A percentile compares a stretch with the other conserved stretches of the same genome.
Evolutionary conservation across 2,888 invertebrate species (phyloP).

Genomic region (Pristionchus entomophagus): DNA sequence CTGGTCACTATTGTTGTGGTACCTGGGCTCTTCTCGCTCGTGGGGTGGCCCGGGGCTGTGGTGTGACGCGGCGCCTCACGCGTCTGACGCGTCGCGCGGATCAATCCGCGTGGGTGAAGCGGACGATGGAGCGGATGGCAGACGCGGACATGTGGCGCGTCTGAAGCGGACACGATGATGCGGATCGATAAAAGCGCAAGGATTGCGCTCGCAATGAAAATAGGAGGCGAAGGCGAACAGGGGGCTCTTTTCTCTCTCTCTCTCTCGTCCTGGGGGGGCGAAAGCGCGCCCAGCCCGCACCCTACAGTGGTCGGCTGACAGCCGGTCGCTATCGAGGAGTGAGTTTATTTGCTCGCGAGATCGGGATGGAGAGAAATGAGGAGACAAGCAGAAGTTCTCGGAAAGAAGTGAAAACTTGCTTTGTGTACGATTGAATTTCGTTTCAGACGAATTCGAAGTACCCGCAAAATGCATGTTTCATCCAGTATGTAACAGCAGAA

Average conservation of each 20-base stretch:
- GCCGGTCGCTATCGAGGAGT: background rate
- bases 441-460: too few species aligned
- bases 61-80: too few species aligned
- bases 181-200: background rate
- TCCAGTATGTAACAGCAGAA: too few species aligned
- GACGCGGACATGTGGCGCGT: background rate
- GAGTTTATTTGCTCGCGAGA: background rate
- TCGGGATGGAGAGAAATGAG: too few species aligned
- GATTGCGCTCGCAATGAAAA: background rate
- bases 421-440: too few species aligned
- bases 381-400: background rate
- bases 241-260: background rate
- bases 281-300: background rate
- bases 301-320: constrained; percentile 15
- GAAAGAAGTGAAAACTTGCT: too few species aligned
- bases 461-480: too few species aligned
- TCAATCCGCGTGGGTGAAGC: constrained; percentile 21
- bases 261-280: background rate
- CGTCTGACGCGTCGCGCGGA: background rate
- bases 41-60: too few species aligned
- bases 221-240: background rate
- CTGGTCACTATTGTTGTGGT: too few species aligned
- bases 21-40: too few species aligned
- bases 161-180: background rate
- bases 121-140: background rate